phyloP scores from a whole-genome alignment of 1,140 invertebrate genomes.

The Armadillidium nasatum region DNA sequence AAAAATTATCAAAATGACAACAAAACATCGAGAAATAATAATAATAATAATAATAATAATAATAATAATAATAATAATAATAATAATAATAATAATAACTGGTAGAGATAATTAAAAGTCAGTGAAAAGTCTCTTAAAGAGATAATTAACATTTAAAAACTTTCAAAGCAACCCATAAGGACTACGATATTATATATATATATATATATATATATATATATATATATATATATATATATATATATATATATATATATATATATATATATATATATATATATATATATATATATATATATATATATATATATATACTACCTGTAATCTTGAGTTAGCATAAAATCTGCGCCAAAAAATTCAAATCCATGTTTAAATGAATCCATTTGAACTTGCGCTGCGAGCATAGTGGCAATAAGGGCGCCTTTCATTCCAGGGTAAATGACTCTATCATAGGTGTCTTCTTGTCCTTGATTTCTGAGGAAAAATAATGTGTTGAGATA shows the following conservation, averaged over 20 bases:
- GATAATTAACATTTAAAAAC: too few species aligned
- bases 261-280: not conserved
- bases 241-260: constrained; percentile 4
- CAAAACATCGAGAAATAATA: too few species aligned
- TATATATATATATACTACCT: constrained; percentile 46
- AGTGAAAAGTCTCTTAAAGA: too few species aligned
- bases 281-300: constrained; percentile 28
- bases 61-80: too few species aligned
- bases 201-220: constrained; percentile 29
- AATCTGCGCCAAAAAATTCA: constrained; percentile 89
- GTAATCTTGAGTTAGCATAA: constrained; percentile 82
- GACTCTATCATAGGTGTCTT: constrained; percentile 47
- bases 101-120: too few species aligned
- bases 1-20: too few species aligned
- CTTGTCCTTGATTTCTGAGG: not conserved
- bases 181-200: constrained; percentile 30
- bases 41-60: too few species aligned
- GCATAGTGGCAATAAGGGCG: constrained; percentile 75
- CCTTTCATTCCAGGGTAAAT: constrained; percentile 88
- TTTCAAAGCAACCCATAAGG: too few species aligned
- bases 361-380: constrained; percentile 82
- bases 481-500: too few species aligned
- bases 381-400: constrained; percentile 74
- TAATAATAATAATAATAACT: too few species aligned
- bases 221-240: constrained; percentile 3